Evolutionary conservation across 2,797 vertebrate genomes (phyloP).

Genomic region (Mormyrops attenuatus): DNA sequence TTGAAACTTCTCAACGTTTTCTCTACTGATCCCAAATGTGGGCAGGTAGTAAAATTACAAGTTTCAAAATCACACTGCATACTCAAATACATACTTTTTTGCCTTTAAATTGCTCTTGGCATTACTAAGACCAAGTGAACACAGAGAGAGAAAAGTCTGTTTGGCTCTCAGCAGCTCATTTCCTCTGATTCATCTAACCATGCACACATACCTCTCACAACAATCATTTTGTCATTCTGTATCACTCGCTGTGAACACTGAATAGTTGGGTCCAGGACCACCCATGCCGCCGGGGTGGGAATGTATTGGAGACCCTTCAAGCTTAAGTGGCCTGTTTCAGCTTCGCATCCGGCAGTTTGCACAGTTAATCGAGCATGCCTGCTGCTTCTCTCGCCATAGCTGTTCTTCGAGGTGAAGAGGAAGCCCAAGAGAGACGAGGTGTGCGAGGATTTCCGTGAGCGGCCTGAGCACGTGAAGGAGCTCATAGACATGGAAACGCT

Average conservation of each 20-base stretch:
- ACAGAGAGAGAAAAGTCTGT: not conserved
- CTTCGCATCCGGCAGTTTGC: not conserved
- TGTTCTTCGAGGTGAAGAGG: conserved; percentile 68
- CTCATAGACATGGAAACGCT: conserved; percentile 69
- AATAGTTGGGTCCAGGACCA: not conserved
- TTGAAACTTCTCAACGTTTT: not conserved
- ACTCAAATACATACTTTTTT: not conserved
- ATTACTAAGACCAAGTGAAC: not conserved
- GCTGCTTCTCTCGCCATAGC: conserved; percentile 51
- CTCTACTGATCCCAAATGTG: not conserved
- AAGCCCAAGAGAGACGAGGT: conserved; percentile 35
- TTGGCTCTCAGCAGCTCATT: not conserved
- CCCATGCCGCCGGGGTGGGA: not conserved
- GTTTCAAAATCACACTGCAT: not conserved
- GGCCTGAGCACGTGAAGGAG: conserved; percentile 67
- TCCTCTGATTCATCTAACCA: not conserved
- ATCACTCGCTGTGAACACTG: not conserved
- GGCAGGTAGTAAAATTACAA: not conserved
- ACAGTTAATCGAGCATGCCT: not conserved
- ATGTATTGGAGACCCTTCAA: not conserved
- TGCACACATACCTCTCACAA: not conserved
- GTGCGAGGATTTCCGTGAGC: conserved; percentile 76
- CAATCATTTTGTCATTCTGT: not conserved
- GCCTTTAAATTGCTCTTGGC: not conserved
- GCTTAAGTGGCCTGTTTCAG: not conserved